Evolutionary conservation across 1,140 invertebrate genomes (phyloP).

Genomic region (Drosophila carrolli): DNA sequence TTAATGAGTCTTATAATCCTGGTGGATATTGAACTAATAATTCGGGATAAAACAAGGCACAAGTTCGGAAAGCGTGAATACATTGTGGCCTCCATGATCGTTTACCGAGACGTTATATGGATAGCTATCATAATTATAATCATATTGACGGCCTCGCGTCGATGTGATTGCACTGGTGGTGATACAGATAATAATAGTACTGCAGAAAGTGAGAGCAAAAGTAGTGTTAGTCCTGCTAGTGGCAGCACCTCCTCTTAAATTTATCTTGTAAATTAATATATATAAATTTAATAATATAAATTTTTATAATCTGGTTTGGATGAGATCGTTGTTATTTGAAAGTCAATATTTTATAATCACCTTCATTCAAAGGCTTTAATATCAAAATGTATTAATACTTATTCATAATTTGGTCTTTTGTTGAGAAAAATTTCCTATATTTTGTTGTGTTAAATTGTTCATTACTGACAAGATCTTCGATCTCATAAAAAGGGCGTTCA

Average conservation of each 20-base stretch:
- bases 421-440: too few relatives aligned
- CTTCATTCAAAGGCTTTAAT: too few relatives aligned
- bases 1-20: not conserved
- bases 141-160: not conserved
- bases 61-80: not conserved
- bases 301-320: not conserved
- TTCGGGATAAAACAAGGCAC: not conserved
- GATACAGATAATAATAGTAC: not conserved
- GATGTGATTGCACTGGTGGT: not conserved
- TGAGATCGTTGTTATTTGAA: too few relatives aligned
- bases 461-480: too few relatives aligned
- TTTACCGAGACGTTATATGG: not conserved
- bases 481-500: too few relatives aligned
- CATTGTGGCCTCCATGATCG: not conserved
- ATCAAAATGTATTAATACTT: too few relatives aligned
- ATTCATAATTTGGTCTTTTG: too few relatives aligned
- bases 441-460: too few relatives aligned
- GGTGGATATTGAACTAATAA: not conserved
- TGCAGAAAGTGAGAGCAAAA: not conserved
- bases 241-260: not conserved
- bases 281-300: too few relatives aligned
- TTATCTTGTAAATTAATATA: not conserved
- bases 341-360: too few relatives aligned
- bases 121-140: not conserved
- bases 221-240: not conserved